Evolutionary conservation across 2,888 invertebrate species (phyloP).

Genomic region (Mythimna impura): DNA sequence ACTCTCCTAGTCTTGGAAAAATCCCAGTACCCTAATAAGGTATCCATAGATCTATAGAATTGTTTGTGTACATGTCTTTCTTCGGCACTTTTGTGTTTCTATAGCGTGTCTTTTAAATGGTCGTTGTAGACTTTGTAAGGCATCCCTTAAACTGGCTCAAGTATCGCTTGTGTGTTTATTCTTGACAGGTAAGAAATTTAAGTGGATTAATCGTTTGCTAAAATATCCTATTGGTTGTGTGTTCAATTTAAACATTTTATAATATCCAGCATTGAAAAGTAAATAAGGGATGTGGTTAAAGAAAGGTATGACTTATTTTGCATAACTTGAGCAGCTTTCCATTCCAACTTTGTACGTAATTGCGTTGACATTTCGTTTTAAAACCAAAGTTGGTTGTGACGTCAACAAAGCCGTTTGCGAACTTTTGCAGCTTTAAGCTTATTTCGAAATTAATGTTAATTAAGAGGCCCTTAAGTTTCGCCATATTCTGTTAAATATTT

Average conservation of each 20-base stretch:
- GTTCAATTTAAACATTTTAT: not conserved
- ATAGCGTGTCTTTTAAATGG: conserved; percentile 38
- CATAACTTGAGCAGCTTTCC: conserved; percentile 10
- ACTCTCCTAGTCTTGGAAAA: conserved; percentile 43
- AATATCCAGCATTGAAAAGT: not conserved
- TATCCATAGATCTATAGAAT: conserved; percentile 20
- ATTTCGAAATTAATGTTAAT: conserved; percentile 61
- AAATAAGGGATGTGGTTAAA: conserved; percentile 3
- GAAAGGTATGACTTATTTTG: conserved; percentile 11
- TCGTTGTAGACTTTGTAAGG: conserved; percentile 50
- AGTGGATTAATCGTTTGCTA: conserved; percentile 28
- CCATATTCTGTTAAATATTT: conserved; percentile 57
- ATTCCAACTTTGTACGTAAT: conserved; percentile 24
- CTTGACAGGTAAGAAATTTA: conserved; percentile 9
- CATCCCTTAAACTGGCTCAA: conserved; percentile 39
- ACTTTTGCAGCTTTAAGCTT: conserved; percentile 48
- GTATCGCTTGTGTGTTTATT: conserved; percentile 21
- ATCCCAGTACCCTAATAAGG: conserved; percentile 50
- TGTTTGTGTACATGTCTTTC: conserved; percentile 35
- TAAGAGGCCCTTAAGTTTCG: conserved; percentile 53
- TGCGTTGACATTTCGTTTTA: conserved; percentile 39
- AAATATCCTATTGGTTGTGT: conserved; percentile 13
- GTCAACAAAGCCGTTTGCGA: conserved; percentile 35
- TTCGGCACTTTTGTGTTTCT: conserved; percentile 39
- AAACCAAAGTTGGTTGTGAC: conserved; percentile 47